Evolutionary conservation across 2,888 invertebrate genomes (phyloP), one percentile per base, ranked within the genome.

Genomic region (Micropterix aruncella): DNA sequence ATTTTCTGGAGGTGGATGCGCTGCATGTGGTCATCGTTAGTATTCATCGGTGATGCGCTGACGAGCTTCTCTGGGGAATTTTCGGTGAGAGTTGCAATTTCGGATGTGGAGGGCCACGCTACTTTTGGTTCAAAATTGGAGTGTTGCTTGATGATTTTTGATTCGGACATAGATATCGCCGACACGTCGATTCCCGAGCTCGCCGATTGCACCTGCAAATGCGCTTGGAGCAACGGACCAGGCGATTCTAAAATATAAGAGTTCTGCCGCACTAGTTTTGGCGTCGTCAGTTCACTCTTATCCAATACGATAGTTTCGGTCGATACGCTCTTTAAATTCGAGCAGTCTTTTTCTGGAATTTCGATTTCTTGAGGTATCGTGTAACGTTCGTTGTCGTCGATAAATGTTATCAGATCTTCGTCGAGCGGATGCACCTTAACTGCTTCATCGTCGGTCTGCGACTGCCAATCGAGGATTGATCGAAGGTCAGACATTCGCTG

Each of bases 231-330:
- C 49, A 79, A 77, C 1, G 85, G 84, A 55, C 89, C 86, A 0
- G 90, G 89, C 16, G 75, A 68, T 0, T 87, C 78, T 40, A 90
- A 61, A 1, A 84, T 83, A 55, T 89, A 90, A 0, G 90, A 90
- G 48, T 82, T 79, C 55, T 84, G 83, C 42, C 88, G 70, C 9
- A 80, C 68, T 44, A 84, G 59, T 51, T 65, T 61, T 3, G 69
- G 62, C 41, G 27, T 5, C 27, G 27, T 7, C 27, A 27, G 7
- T 27, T 27, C 27, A 27, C 27, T 12, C 12, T 27, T 27, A 16
- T 42, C 42, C 7, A 42, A 27, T 15, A 42, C 42, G 2, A 19
- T 42, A 3, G 36, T 36, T 15, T 42, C 42, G 14, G 19, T 18
- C n/a, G 16, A 19, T 4, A 42, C 36, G 14, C 42, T 42, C n/a